Base-by-base conservation (phyloP, 37 sponge, comb jelly and placozoan species). In the Eunapius fragilis region DNA sequence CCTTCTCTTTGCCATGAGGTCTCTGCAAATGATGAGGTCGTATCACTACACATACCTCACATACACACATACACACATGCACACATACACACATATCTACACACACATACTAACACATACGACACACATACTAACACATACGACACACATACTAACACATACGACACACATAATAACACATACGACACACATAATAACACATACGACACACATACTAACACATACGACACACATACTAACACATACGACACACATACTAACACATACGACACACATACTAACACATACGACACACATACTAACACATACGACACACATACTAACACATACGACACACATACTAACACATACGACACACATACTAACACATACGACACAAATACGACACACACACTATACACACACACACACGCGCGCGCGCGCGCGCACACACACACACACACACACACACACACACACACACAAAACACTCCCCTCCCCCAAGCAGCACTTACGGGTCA, bases 1-100 rank as follows among this genome's bases (percentile, higher is more conserved):
- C 37, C 97, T 86, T 23, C 69, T 82, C 78, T 93, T 94, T 24
- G 77, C 96, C 31, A 81, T 78, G 11, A 80, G 30, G 28, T 69
- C 37, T 4, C 91, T 95, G 69, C 50, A 83, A 19, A 34, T 32
- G 27, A 58, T 1, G 17, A 58, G 6, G 47, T 45, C 7, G 7
- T 45, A 4, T 11, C 47, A 45, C 47, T 9, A 58, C 22, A 58
- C 58, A 58, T 19, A 58, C 47, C 47, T 45, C 14, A 19, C 9
- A 58, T 22, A 47, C 22, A 81, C n/a, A 67, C 27, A 81, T 37
- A 70, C 70, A 74, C 84, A 83, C 68, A 33, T 25, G 1, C 28
- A 30, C 22, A 32, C 28, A 32, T 12, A 33, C 73, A 41, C 41
- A 72, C 28, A 72, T 1, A 72, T 9, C 10, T 17, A 9, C 41